phyloP scores from a whole-genome alignment of 1,140 invertebrate species.

The Eurosta solidaginis region DNA sequence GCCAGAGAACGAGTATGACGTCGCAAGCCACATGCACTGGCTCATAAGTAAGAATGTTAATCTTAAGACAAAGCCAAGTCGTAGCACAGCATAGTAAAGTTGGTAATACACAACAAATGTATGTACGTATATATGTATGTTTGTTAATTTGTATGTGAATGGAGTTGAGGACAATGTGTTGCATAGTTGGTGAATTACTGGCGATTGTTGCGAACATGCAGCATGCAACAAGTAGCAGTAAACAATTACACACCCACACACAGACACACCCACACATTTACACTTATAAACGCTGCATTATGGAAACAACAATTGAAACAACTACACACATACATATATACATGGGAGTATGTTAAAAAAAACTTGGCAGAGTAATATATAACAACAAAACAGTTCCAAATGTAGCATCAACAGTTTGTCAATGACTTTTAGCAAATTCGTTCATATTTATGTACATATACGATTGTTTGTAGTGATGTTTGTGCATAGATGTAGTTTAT shows the following conservation, averaged over 20 bases:
- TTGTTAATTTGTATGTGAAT: neutral
- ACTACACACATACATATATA: too few species aligned
- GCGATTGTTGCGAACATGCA: neutral
- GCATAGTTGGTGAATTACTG: constrained; percentile 14
- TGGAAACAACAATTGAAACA: constrained; percentile 21
- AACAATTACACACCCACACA: neutral
- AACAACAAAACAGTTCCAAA: neutral
- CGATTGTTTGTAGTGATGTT: too few species aligned
- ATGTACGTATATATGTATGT: neutral
- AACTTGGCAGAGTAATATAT: neutral
- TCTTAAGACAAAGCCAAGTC: constrained; percentile 4
- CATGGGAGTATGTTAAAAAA: too few species aligned
- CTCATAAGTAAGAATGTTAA: neutral
- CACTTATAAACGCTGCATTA: neutral
- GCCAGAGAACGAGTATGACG: neutral
- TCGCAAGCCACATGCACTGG: neutral
- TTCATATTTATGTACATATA: neutral
- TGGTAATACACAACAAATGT: neutral
- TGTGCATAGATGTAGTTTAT: neutral
- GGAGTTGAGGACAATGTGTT: neutral
- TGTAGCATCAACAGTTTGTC: constrained; percentile 16
- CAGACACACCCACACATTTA: neutral
- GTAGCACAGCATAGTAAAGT: constrained; percentile 12
- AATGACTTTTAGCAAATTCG: neutral
- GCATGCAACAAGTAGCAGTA: constrained; percentile 16